Percentiles rank a stretch among this genome's conserved stretches.
Conservation (phyloP, 2,888 invertebrate genomes). For the Latrodectus hesperus region DNA sequence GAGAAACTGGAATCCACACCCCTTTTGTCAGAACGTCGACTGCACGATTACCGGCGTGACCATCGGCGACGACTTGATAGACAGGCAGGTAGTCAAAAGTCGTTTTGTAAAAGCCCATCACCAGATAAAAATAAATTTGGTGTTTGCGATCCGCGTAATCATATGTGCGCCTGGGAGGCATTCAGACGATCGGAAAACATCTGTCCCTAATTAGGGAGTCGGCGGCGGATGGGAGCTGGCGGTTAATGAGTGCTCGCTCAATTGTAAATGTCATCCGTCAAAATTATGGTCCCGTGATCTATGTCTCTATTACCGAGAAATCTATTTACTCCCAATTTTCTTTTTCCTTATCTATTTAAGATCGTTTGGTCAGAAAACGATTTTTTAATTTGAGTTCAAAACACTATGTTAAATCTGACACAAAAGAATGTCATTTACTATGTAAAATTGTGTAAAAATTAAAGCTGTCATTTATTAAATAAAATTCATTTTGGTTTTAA, state of each 20-base stretch:
- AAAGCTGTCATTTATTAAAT: no score
- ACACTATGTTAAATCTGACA: no score
- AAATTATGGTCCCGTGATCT: constrained; percentile 29
- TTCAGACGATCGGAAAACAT: constrained; percentile 33
- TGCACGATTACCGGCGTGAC: background rate
- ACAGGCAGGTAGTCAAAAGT: constrained; percentile 16
- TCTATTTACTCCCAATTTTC: background rate
- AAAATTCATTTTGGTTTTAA: no score
- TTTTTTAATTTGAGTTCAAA: no score
- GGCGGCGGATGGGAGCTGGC: background rate
- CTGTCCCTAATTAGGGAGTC: constrained; percentile 47
- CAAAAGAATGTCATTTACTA: no score
- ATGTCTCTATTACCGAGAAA: constrained; percentile 43
- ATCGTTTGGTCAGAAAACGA: no score
- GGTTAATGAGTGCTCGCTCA: constrained; percentile 38
- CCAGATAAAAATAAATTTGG: background rate
- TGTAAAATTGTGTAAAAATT: no score
- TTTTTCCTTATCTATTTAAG: no score
- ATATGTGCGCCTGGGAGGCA: constrained; percentile 1
- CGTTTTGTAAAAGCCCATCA: constrained; percentile 22
- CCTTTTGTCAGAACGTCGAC: no score
- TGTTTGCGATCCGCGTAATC: background rate
- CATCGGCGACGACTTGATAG: constrained; percentile 14
- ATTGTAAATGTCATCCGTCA: constrained; percentile 42
- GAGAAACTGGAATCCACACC: no score